Evolutionary conservation across 1,140 invertebrate genomes (phyloP), one percentile per base, ranked within the genome.

Genomic region (Popillia japonica): DNA sequence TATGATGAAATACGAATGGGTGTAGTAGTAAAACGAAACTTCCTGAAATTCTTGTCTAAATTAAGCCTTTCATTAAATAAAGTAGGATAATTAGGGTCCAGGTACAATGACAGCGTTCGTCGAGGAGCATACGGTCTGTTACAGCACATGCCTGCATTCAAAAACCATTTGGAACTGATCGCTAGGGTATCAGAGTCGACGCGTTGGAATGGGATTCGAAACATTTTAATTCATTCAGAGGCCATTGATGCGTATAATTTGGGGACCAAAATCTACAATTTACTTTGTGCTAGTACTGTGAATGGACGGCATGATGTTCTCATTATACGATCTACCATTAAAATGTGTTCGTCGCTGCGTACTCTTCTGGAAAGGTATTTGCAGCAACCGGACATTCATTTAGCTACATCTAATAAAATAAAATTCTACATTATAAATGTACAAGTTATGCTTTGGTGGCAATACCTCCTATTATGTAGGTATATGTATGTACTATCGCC

Each of bases 51-150:
- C 41, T 64, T 68, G 76, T 14, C 20, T 8, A 64, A 77, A 77
- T 77, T 77, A 77, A 77, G 40, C 76, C 59, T 34, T 72, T 77
- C 61, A 72, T 72, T 77, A 77, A 68, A 77, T 59, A 77, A 64
- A 77, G 68, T 44, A 59, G 40, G 76, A 77, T 77, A 77, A 77
- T 77, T 77, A 40, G 76, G 76, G 76, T 61, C 23, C 68, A 59
- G 76, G 61, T 68, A 68, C 27, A 68, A 68, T 68, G 61, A 68
- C 22, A 68, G 20, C 22, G 61, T 68, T 14, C 27, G 6, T 9
- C 14, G 61, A 68, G 61, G 20, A 68, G 22, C 20, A 20, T 11
- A 6, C 11, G 7, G 61, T 9, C 20, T 3, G 8, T 68, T 68
- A 68, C 61, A 23, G 6, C 20, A 22, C 20, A 23, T 22, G 61